phyloP scores from a whole-genome alignment of 2,113 vertebrate species.

The Pollimyrus isidori region DNA sequence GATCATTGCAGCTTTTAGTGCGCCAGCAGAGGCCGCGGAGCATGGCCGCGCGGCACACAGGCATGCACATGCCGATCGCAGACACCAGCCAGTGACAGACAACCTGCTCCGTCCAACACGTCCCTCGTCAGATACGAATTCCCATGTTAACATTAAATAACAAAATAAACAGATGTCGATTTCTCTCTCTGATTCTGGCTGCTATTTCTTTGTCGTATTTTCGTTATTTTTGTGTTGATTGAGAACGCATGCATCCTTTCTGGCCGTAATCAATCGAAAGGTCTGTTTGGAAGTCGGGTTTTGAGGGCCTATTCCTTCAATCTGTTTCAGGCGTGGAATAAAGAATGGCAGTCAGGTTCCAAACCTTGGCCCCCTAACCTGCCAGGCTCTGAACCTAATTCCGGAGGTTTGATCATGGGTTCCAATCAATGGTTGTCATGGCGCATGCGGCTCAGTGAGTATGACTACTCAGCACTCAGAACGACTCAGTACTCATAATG shows the following conservation, averaged over 20 bases:
- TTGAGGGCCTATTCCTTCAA: not conserved
- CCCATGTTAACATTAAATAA: not conserved
- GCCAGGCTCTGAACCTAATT: not conserved
- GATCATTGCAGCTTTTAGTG: conserved; percentile 75
- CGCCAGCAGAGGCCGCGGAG: conserved; percentile 57
- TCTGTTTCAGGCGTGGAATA: not conserved
- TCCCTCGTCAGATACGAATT: not conserved
- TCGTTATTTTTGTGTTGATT: not conserved
- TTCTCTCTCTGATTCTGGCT: not conserved
- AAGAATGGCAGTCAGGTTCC: not conserved
- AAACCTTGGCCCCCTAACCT: not conserved
- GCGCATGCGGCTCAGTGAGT: not conserved
- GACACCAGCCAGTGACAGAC: not conserved
- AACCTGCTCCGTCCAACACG: not conserved
- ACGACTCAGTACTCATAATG: not conserved
- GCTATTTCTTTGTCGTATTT: not conserved
- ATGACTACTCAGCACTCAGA: not conserved
- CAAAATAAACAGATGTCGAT: not conserved
- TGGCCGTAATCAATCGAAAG: not conserved
- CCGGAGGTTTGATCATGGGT: not conserved
- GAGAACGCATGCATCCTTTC: not conserved
- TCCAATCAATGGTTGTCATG: not conserved
- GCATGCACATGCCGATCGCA: not conserved
- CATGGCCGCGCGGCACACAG: conserved; percentile 3
- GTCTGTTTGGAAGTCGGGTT: not conserved